Base-by-base conservation (phyloP, 2,113 vertebrate species). In the Uria aalge region DNA sequence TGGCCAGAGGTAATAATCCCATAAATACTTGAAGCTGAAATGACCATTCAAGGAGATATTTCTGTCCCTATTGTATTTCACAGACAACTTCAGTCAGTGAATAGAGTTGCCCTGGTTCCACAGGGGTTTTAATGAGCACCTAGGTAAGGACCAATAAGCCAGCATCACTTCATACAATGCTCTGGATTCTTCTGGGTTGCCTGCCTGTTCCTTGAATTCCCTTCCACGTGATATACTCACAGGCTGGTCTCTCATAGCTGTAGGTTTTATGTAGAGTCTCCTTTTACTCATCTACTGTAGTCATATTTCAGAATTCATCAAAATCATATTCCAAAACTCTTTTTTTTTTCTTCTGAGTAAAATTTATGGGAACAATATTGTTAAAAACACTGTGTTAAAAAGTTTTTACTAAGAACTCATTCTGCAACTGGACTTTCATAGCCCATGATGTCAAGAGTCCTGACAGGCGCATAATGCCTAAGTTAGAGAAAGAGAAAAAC, bases 221-320 rank as follows among this genome's bases (percentile, higher is more conserved):
- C 1, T 1, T 57, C 1, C 0, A 17, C 12, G 10, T 6, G 13
- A 32, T 62, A 21, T 2, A 9, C 8, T 57, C 53, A 63, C 22
- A 41, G 10, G 6, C 8, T 57, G 23, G 0, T 57, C 20, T 19
- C 29, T 34, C 36, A 15, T 45, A 53, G 4, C 15, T 57, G 11
- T 43, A 47, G 20, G 19, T 17, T 50, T 47, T 41, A 21, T 24
- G 12, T 6, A 73, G 12, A 36, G 2, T 56, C 23, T 68, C 6
- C 20, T 84, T 64, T 45, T 27, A 41, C 24, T 8, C 34, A 62
- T 56, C 27, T 63, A 8, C 11, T 82, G 20, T 29, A 59, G 41
- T 38, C 22, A 6, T 24, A 47, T 52, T 60, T 80, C 43, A 60
- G 36, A 84, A 76, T 38, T 68, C 5, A 56, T 56, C 23, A 66